These are phyloP conservation scores for Pluvianellus socialis DNA, from an alignment of 2,113 vertebrate genomes.

Conservation along the genomic window DNA sequence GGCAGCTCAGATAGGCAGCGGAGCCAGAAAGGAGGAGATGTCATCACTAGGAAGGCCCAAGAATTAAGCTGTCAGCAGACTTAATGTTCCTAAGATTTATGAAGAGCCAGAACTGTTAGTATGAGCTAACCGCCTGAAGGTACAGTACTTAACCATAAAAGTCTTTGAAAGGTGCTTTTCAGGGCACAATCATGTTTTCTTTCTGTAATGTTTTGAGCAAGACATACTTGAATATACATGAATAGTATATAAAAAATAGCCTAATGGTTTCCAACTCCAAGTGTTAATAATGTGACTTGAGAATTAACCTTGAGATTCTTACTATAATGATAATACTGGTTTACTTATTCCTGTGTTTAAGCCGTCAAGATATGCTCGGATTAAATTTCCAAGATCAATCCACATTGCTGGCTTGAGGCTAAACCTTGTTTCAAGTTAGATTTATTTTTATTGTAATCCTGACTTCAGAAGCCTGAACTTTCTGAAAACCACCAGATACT, in stretches of 20 bases:
- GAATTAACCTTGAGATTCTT: not conserved
- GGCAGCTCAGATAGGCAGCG: not conserved
- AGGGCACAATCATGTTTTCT: not conserved
- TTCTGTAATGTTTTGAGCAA: not conserved
- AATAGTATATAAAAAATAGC: not conserved
- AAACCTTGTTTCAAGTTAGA: not conserved
- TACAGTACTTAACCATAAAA: not conserved
- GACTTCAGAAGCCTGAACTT: not conserved
- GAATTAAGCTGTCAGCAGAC: not conserved
- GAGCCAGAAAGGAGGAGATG: not conserved
- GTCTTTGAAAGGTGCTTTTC: not conserved
- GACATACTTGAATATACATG: not conserved
- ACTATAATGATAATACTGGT: not conserved
- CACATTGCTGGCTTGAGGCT: not conserved
- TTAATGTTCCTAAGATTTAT: not conserved
- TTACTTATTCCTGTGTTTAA: not conserved
- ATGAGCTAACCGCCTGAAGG: not conserved
- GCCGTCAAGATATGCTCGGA: not conserved
- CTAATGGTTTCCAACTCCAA: not conserved
- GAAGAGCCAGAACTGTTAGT: not conserved
- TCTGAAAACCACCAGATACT: not conserved
- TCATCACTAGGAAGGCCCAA: not conserved
- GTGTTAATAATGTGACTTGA: not conserved
- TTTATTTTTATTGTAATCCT: not conserved
- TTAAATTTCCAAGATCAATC: not conserved